Base-by-base conservation (phyloP, 2,797 vertebrate species). In the Salarias fasciatus region DNA sequence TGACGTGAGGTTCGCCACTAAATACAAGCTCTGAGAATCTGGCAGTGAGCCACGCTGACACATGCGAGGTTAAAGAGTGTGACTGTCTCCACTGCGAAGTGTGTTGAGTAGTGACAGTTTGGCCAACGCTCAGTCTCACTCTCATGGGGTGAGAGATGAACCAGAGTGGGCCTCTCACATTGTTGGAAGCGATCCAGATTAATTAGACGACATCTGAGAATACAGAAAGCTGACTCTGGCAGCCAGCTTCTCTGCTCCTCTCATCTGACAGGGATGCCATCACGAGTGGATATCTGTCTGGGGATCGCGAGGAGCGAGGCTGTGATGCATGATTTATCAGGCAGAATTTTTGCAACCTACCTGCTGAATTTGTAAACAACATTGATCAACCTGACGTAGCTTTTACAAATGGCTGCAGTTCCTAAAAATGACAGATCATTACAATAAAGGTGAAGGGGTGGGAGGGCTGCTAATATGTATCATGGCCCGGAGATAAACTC, bases 351-450 rank as follows among this genome's bases (percentile, higher is more conserved):
- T 24, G 75, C 65, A 68, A 67, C 72, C 69, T 83, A 91, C 86
- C 86, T 86, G 73, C 84, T 81, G 86, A 89, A 91, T 90, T 75
- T 79, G 80, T 91, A 90, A 91, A 92, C 88, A 92, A 72, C 86
- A 86, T 84, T 86, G 89, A 92, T 92, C 88, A 90, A 83, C 86
- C 63, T 73, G 72, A 59, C 47, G 45, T 59, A 41, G 64, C 61
- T 46, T 79, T 88, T 72, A 88, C 79, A 86, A 92, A 91, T 83
- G 81, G 66, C 62, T 69, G 69, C 71, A 62, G 75, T 80, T 86
- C 80, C 72, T 82, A 83, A 77, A 90, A 89, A 91, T 91, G 89
- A 89, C 77, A 86, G 79, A 77, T 88, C 65, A 81, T 91, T 91
- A 89, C 72, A 88, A 91, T 85, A 80, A 82, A 80, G 78, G 65